A percentile compares a stretch with the other conserved stretches of the same genome.
These are phyloP conservation scores for Enteromius fasciolatus DNA, from an alignment of 2,797 vertebrate genomes.

Conservation along the genomic window DNA sequence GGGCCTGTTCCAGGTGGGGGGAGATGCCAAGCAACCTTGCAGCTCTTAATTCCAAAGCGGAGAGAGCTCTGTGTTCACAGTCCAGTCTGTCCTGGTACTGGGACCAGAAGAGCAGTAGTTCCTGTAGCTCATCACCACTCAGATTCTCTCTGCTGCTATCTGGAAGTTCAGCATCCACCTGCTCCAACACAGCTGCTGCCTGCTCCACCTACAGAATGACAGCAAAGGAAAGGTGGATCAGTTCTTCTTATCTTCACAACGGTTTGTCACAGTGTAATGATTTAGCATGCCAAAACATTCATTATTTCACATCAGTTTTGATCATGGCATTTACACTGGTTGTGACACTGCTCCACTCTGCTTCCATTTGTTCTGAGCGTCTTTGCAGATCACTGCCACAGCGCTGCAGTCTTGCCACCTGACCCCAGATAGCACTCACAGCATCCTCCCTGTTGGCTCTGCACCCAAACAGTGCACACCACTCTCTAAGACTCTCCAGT, in stretches of 20 bases:
- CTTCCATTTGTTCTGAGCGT: slow-evolving; percentile 74
- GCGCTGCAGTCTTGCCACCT: slow-evolving; percentile 73
- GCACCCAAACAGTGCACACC: slow-evolving; percentile 74
- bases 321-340: slow-evolving; percentile 59
- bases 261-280: background rate
- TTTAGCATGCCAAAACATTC: background rate
- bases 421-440: slow-evolving; percentile 73
- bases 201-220: slow-evolving; percentile 82
- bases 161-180: slow-evolving; percentile 86
- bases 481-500: slow-evolving; percentile 70
- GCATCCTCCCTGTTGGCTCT: slow-evolving; percentile 63
- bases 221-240: background rate
- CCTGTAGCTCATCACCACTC: slow-evolving; percentile 79
- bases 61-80: slow-evolving; percentile 82
- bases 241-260: background rate
- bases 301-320: background rate
- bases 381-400: slow-evolving; percentile 71
- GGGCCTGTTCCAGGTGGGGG: slow-evolving; percentile 68
- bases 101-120: slow-evolving; percentile 75
- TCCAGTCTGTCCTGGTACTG: slow-evolving; percentile 83
- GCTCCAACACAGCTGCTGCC: slow-evolving; percentile 81
- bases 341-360: slow-evolving; percentile 84
- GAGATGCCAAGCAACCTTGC: slow-evolving; percentile 76
- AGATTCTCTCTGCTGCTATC: slow-evolving; percentile 70
- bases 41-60: slow-evolving; percentile 81